phyloP scores from a whole-genome alignment of 2,888 invertebrate species.

The Holacanthella duospinosa region DNA sequence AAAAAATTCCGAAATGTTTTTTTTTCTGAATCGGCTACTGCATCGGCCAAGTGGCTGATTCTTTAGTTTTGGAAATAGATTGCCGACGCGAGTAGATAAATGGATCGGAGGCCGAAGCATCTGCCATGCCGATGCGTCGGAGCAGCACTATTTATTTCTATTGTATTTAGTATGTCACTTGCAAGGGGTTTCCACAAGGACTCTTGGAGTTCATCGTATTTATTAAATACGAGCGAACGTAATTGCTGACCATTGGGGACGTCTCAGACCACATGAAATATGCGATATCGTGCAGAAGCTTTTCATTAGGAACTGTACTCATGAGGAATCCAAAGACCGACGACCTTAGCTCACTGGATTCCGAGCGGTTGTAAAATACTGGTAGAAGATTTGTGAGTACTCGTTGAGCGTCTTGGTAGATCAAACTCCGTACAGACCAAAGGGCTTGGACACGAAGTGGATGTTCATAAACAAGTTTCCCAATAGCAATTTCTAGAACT shows the following conservation, averaged over 20 bases:
- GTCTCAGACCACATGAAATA: conserved; percentile 37
- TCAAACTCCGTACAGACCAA: conserved; percentile 29
- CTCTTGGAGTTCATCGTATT: conserved; percentile 26
- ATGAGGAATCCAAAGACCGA: conserved; percentile 31
- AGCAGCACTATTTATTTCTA: too few species aligned
- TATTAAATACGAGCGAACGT: conserved; percentile 27
- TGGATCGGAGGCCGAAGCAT: too few species aligned
- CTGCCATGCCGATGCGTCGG: too few species aligned
- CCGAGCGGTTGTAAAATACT: conserved; percentile 34
- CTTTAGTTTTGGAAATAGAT: neutral
- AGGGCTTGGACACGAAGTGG: conserved; percentile 32
- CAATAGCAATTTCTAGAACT: conserved; percentile 28
- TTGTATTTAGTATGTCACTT: neutral
- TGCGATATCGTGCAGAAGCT: conserved; percentile 33
- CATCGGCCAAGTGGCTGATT: neutral
- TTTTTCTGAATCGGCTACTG: too few species aligned
- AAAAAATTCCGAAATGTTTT: too few species aligned
- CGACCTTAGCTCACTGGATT: conserved; percentile 31
- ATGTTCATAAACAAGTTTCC: conserved; percentile 13
- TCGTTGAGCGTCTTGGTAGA: conserved; percentile 13
- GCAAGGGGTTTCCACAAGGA: conserved; percentile 21
- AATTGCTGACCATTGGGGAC: conserved; percentile 30
- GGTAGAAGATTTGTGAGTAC: conserved; percentile 25
- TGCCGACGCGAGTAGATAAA: too few species aligned
- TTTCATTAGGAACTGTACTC: conserved; percentile 21